Evolutionary conservation across 2,888 invertebrate genomes (phyloP).

Genomic region (Thalpophila matura): DNA sequence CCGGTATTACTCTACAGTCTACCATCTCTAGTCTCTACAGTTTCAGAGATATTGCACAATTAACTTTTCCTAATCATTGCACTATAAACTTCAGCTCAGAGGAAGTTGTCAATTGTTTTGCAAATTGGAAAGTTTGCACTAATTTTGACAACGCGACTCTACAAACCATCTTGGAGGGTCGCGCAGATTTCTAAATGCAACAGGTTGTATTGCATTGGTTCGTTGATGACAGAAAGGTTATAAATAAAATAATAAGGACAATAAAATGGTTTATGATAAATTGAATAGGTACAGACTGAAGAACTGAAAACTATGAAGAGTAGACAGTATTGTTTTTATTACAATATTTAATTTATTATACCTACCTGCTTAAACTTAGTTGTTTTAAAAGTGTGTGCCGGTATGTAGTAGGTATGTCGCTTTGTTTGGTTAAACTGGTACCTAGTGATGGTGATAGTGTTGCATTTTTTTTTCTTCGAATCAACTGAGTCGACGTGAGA

Average conservation of each 20-base stretch:
- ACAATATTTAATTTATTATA: no score
- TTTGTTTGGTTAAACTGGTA: no score
- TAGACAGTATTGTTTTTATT: no score
- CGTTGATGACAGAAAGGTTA: background rate
- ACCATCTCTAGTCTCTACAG: slow-evolving; percentile 4
- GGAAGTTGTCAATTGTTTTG: slow-evolving; percentile 22
- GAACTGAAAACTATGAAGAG: no score
- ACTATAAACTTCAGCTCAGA: slow-evolving; percentile 10
- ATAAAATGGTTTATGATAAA: background rate
- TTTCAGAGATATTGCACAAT: slow-evolving; percentile 49
- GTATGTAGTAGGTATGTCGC: no score
- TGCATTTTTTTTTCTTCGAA: background rate
- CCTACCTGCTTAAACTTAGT: no score
- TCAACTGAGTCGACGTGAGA: background rate
- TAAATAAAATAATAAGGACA: background rate
- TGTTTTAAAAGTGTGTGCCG: no score
- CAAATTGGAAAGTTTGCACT: slow-evolving; percentile 1
- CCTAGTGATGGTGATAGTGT: background rate
- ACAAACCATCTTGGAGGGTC: no score
- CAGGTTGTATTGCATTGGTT: slow-evolving; percentile 37
- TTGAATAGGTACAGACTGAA: background rate
- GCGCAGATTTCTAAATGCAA: slow-evolving; percentile 25
- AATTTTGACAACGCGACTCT: slow-evolving; percentile 15
- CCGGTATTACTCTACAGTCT: slow-evolving; percentile 43
- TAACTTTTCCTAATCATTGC: slow-evolving; percentile 38